Evolutionary conservation across 1,140 invertebrate genomes (phyloP), one percentile per base, ranked within the genome.

Genomic region (Drosophila pectinifera): DNA sequence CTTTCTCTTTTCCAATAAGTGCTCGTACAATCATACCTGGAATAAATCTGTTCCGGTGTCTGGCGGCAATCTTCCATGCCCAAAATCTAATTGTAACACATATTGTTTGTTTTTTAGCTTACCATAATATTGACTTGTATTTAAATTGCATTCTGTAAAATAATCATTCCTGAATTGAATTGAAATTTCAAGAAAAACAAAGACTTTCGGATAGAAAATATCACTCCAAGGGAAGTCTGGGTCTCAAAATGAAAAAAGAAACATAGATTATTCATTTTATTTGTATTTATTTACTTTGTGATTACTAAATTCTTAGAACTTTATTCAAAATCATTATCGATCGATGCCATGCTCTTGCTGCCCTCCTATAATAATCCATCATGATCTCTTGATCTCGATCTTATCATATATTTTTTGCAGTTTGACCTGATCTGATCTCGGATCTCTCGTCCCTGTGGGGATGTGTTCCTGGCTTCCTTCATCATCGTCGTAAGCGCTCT

Each of bases 261-360:
- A 51, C 14, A 42, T 49, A 16, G 36, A 49, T 56, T 78, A 68
- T 81, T 77, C 45, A 63, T 77, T 82, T 73, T 81, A 82, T 78
- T 83, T 83, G 68, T 78, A 77, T 78, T 78, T 78, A 78, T 83
- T 78, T 78, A 78, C 58, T 80, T 90, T 90, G 89, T 91, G 88
- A 90, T 90, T 90, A 90, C 88, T 91, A 90, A 90, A 91, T 90
- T 90, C 88, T 90, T 90, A 88, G 88, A 90, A 90, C 88, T 90
- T 90, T 90, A 90, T 90, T 86, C 86, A 90, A 90, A 89, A 90
- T 88, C 75, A 84, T 88, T 59, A 55, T 79, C 72, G 62, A 51
- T 51, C 48, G 48, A 36, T 36, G 73, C 61, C 64, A 53, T 75
- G 46, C 69, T 72, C 76, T 58, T 67, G 73, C 64, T 56, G 49